These are phyloP conservation scores for Calvadosia cruxmelitensis DNA, from an alignment of 30 jellyfish, hydroid and myxozoan species.

Conservation along the genomic window DNA sequence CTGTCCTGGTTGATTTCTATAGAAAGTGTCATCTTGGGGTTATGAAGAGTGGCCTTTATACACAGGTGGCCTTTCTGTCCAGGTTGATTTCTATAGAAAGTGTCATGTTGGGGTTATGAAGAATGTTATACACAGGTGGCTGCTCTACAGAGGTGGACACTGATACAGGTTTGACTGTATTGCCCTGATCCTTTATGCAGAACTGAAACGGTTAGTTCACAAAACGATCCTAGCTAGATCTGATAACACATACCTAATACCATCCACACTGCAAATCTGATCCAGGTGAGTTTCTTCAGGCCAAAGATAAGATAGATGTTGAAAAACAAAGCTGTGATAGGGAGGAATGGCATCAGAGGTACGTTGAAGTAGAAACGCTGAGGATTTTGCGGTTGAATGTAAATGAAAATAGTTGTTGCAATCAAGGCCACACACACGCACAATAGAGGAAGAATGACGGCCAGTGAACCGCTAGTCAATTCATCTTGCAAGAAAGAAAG, in stretches of 20 bases:
- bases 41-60: too few species aligned
- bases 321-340: slow-evolving; percentile 22
- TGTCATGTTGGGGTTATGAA: too few species aligned
- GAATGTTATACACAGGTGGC: too few species aligned
- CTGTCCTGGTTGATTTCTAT: too few species aligned
- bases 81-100: too few species aligned
- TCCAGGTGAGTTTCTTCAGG: slow-evolving; percentile 36
- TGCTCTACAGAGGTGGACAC: too few species aligned
- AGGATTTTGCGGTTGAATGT: slow-evolving; percentile 19
- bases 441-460: neutral
- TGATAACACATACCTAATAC: slow-evolving; percentile 31
- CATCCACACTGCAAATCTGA: slow-evolving; percentile 58
- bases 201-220: too few species aligned
- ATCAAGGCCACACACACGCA: slow-evolving; percentile 2
- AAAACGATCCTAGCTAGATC: too few species aligned
- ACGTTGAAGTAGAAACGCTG: slow-evolving; percentile 11
- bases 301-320: slow-evolving; percentile 37
- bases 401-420: slow-evolving; percentile 2
- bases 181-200: too few species aligned
- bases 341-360: slow-evolving; percentile 49
- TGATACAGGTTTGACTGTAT: too few species aligned
- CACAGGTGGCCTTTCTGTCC: too few species aligned
- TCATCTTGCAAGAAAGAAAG: neutral
- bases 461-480: neutral
- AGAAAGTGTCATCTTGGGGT: too few species aligned